Evolutionary conservation across 2,113 vertebrate genomes (phyloP).

Genomic region (Sturnus vulgaris): DNA sequence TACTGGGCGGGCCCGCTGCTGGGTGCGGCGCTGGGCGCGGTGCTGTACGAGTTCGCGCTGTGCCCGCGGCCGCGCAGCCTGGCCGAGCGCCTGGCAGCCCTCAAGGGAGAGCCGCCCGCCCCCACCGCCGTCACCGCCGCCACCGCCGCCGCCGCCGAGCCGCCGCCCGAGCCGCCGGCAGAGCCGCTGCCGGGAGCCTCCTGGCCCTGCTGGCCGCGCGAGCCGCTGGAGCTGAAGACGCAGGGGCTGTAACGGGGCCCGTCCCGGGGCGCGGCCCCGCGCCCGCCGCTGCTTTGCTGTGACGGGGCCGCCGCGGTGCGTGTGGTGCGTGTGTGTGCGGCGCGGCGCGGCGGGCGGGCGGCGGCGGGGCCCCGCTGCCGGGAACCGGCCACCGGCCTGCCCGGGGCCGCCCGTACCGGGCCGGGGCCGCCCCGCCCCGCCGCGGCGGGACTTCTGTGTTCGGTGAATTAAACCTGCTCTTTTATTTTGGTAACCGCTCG

Average conservation of each 20-base stretch:
- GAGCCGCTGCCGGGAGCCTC: too few relatives aligned
- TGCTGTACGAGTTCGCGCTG: constrained; percentile 90
- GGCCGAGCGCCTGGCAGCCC: constrained; percentile 87
- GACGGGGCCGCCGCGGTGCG: too few relatives aligned
- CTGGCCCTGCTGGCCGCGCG: too few relatives aligned
- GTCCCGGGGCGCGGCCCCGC: neutral
- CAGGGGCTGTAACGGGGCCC: neutral
- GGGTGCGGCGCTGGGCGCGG: constrained; percentile 82
- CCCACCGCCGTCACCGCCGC: neutral
- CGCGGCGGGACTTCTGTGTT: neutral
- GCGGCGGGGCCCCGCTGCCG: too few relatives aligned
- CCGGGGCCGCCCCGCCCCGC: neutral
- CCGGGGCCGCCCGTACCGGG: neutral
- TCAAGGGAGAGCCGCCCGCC: constrained; percentile 79
- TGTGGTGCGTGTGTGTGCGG: too few relatives aligned
- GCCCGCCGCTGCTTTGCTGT: too few relatives aligned
- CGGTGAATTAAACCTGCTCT: constrained; percentile 34
- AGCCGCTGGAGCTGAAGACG: neutral
- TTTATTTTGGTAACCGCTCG: constrained; percentile 32
- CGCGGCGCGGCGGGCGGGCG: too few relatives aligned
- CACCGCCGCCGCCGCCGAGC: neutral
- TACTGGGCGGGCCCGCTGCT: constrained; percentile 93
- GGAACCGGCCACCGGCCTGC: neutral
- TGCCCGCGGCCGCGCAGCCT: constrained; percentile 87
- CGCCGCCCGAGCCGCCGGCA: neutral